Evolutionary conservation across 2,888 invertebrate genomes (phyloP).

Genomic region (Nasonovia ribisnigri): DNA sequence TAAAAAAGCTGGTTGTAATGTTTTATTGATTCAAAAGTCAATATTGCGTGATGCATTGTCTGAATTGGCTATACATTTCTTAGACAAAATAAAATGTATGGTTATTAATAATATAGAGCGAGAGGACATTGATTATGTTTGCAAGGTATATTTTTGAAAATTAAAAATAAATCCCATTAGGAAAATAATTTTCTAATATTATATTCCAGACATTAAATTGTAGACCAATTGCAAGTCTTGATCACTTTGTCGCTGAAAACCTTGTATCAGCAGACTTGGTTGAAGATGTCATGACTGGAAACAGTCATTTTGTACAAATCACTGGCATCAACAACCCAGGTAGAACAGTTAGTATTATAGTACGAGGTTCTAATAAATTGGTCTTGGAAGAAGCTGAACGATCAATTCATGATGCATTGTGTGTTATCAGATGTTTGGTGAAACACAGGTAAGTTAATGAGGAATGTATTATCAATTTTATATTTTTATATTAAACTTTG

Average conservation of each 20-base stretch:
- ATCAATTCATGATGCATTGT: slow-evolving; percentile 87
- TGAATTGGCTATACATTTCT: slow-evolving; percentile 96
- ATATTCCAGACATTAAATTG: slow-evolving; percentile 81
- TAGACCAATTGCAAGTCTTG: slow-evolving; percentile 97
- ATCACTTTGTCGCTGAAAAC: slow-evolving; percentile 95
- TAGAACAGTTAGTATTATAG: slow-evolving; percentile 91
- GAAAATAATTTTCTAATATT: background rate
- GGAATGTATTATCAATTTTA: background rate
- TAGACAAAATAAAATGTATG: slow-evolving; percentile 99
- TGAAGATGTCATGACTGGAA: slow-evolving; percentile 91
- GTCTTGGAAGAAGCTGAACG: slow-evolving; percentile 86
- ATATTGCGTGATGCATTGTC: slow-evolving; percentile 90
- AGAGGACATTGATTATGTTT: slow-evolving; percentile 97
- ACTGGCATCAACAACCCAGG: slow-evolving; percentile 90
- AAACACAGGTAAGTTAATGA: slow-evolving; percentile 76
- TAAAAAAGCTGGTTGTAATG: slow-evolving; percentile 98
- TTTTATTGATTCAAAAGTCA: slow-evolving; percentile 90
- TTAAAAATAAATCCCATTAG: background rate
- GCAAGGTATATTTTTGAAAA: slow-evolving; percentile 76
- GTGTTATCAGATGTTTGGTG: slow-evolving; percentile 96
- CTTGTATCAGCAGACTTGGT: slow-evolving; percentile 92
- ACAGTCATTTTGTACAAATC: slow-evolving; percentile 91
- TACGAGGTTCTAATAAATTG: slow-evolving; percentile 88
- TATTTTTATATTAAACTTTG: background rate
- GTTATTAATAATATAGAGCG: slow-evolving; percentile 98